These are phyloP conservation scores for Orycteropus afer DNA, from an alignment of 2,113 vertebrate genomes.

Conservation along the genomic window DNA sequence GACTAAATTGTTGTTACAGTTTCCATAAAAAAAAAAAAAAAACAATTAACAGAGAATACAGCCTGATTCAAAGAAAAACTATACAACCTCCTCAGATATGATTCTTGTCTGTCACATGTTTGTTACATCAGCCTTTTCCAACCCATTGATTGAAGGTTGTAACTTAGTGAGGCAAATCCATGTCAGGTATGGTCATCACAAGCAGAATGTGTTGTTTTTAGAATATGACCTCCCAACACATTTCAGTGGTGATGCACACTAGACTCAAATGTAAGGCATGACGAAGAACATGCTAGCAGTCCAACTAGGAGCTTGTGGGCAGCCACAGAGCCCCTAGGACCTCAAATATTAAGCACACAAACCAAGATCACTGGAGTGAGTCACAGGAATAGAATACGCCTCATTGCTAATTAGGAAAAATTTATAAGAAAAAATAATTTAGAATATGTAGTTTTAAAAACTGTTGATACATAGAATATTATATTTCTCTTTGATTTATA, in stretches of 20 bases:
- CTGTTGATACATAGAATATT: conserved; percentile 68
- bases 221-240: conserved; percentile 53
- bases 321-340: background rate
- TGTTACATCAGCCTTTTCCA: background rate
- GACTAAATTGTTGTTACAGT: background rate
- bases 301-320: background rate
- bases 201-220: conserved; percentile 45
- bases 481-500: conserved; percentile 73
- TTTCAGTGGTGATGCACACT: conserved; percentile 66
- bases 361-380: conserved; percentile 57
- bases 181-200: background rate
- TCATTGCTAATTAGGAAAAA: conserved; percentile 72
- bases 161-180: conserved; percentile 52
- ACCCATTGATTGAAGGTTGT: background rate
- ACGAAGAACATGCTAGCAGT: conserved; percentile 60
- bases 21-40: background rate
- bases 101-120: conserved; percentile 29
- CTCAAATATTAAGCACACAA: conserved; percentile 65
- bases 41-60: background rate
- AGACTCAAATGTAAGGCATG: conserved; percentile 67
- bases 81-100: background rate
- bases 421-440: conserved; percentile 62
- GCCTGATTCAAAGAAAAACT: background rate
- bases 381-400: conserved; percentile 60
- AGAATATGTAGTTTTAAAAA: conserved; percentile 76